Base-by-base conservation (phyloP, 2,797 vertebrate species). In the Pagetopsis macropterus region DNA sequence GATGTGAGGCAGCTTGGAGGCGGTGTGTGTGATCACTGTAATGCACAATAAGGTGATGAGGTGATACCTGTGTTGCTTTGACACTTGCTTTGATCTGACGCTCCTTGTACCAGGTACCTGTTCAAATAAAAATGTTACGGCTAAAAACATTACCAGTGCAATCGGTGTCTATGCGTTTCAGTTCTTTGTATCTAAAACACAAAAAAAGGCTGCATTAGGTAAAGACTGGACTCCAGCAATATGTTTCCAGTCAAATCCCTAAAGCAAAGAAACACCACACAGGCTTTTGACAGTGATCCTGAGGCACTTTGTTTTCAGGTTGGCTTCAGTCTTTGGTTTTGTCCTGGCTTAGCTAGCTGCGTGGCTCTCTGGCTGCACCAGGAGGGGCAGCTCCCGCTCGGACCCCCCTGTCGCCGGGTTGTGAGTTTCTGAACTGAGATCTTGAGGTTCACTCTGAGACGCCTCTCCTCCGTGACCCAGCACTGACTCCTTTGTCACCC, bases 301-400 rank as follows among this genome's bases (percentile, higher is more conserved):
- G 87, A 94, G 91, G 87, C 92, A 90, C 90, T 82, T 86, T 89
- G 87, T 88, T 88, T 78, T 87, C 82, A 88, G 88, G 79, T 79
- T 81, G 77, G 74, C 75, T 56, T 84, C 55, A 92, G 94, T 94
- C 91, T 90, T 91, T 92, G 82, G 82, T 70, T 82, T 81, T 27
- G 57, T 63, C 81, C 68, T 83, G 0, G 60, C 79, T 92, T 94
- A 95, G 90, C 93, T 95, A 60, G 79, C 86, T 19, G 85, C 19
- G 21, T 85, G 88, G 65, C 71, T 84, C 72, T 94, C 92, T 87
- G 92, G 80, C 46, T 86, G 88, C 83, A 90, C 76, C 2, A 72
- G 70, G 40, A 81, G 83, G 2, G 83, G 73, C 72, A 66, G 75
- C 79, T 91, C 90, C 61, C 3, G 81, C 60, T 83, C 85, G 0